Percentiles rank a stretch among this genome's conserved stretches.
phyloP scores from a whole-genome alignment of 1,140 invertebrate species.

The Pemphigus obesinymphae region DNA sequence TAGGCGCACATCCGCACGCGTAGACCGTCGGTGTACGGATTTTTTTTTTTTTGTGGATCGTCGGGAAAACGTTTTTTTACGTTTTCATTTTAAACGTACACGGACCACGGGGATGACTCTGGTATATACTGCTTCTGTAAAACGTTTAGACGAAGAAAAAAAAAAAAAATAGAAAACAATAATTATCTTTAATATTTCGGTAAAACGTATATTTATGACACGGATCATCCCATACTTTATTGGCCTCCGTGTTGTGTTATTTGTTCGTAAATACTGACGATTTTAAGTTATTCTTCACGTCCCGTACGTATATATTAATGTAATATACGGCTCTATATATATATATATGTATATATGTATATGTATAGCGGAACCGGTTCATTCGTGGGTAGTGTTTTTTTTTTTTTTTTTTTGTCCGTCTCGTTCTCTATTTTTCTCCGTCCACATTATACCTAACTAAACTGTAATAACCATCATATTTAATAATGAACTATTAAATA shows the following conservation, averaged over 20 bases:
- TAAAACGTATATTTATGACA: neutral
- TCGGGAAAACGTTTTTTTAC: too few relatives aligned
- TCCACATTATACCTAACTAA: too few relatives aligned
- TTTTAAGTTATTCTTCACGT: neutral
- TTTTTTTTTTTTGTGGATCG: too few relatives aligned
- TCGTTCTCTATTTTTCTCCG: slow-evolving; percentile 2
- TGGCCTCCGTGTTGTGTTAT: neutral
- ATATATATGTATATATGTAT: neutral
- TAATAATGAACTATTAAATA: slow-evolving; percentile 41
- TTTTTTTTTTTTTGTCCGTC: neutral
- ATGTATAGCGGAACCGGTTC: slow-evolving; percentile 4
- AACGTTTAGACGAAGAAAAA: too few relatives aligned
- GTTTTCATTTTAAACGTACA: too few relatives aligned
- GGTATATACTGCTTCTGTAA: too few relatives aligned
- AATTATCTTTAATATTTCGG: slow-evolving; percentile 24
- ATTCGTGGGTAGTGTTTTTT: slow-evolving; percentile 16
- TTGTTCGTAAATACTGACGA: neutral
- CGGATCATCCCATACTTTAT: neutral
- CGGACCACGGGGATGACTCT: too few relatives aligned
- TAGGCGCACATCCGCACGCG: too few relatives aligned
- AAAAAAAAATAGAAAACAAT: too few relatives aligned
- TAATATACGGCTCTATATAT: neutral
- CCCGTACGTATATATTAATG: neutral
- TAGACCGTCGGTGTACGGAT: too few relatives aligned
- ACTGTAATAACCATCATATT: slow-evolving; percentile 39